Conservation (phyloP, 2,888 invertebrate species). For the Ommatoiulus sabulosus region DNA sequence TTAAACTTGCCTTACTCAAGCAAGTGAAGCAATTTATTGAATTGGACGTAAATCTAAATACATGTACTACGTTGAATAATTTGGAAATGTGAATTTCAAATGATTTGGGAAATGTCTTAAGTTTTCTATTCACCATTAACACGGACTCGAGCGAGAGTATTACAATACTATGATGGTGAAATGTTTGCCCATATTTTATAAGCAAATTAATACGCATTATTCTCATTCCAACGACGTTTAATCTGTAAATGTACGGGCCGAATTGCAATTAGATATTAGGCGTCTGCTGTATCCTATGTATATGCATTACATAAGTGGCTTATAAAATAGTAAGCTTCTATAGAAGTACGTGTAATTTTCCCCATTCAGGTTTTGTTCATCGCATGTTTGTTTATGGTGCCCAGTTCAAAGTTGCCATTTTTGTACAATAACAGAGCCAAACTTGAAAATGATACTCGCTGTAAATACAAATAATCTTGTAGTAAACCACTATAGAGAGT, state of each 20-base stretch:
- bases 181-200: no score
- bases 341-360: neutral
- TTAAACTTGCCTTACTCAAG: no score
- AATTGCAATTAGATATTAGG: conserved; percentile 6
- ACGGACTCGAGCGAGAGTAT: no score
- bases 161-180: no score
- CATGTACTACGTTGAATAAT: no score
- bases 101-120: no score
- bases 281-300: neutral
- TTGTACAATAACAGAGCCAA: neutral
- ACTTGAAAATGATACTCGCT: conserved; percentile 24
- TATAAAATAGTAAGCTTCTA: neutral
- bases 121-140: no score
- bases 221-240: neutral
- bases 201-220: neutral
- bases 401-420: conserved; percentile 35
- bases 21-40: no score
- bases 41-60: no score
- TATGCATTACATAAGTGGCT: neutral
- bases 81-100: no score
- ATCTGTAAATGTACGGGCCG: neutral
- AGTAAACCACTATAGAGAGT: neutral
- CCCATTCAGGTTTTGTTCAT: neutral
- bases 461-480: conserved; percentile 11
- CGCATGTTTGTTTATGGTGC: conserved; percentile 17